phyloP scores from a whole-genome alignment of 2,113 vertebrate genomes.

The Larimichthys polyactis region DNA sequence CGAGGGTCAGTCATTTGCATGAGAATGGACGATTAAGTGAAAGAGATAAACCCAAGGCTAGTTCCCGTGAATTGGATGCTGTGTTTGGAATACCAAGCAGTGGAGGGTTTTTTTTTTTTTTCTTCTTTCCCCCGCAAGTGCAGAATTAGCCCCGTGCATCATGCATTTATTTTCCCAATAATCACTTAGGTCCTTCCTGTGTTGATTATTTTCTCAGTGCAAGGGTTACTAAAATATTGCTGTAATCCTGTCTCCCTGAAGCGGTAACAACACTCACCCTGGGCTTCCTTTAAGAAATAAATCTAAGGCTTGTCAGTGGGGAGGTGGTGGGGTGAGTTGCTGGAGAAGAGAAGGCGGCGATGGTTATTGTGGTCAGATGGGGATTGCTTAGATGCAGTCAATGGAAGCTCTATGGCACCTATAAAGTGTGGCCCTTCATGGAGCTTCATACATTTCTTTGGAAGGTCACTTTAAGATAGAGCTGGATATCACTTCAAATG shows the following conservation, averaged over 20 bases:
- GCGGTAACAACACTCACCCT: conserved; percentile 56
- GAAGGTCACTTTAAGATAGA: background rate
- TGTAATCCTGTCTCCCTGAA: conserved; percentile 73
- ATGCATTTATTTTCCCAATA: conserved; percentile 76
- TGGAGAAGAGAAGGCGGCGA: background rate
- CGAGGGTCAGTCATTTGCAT: conserved; percentile 78
- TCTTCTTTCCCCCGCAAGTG: conserved; percentile 19
- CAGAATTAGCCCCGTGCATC: conserved; percentile 70
- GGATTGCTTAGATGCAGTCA: conserved; percentile 56
- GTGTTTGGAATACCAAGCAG: conserved; percentile 79
- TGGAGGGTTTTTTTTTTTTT: conserved; percentile 12
- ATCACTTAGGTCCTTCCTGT: conserved; percentile 61
- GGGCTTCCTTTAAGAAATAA: conserved; percentile 68
- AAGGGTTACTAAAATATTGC: conserved; percentile 81
- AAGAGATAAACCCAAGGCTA: conserved; percentile 79
- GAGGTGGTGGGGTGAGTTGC: conserved; percentile 18
- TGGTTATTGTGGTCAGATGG: conserved; percentile 47
- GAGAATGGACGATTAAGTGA: conserved; percentile 78
- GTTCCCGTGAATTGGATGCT: conserved; percentile 73
- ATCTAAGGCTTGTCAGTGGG: conserved; percentile 65
- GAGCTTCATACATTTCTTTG: conserved; percentile 18
- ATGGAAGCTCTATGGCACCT: conserved; percentile 46
- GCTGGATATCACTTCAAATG: background rate
- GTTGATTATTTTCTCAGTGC: conserved; percentile 80
- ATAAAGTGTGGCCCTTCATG: conserved; percentile 53